Conservation (phyloP, 2,888 invertebrate genomes). For the Athalia rosae region DNA sequence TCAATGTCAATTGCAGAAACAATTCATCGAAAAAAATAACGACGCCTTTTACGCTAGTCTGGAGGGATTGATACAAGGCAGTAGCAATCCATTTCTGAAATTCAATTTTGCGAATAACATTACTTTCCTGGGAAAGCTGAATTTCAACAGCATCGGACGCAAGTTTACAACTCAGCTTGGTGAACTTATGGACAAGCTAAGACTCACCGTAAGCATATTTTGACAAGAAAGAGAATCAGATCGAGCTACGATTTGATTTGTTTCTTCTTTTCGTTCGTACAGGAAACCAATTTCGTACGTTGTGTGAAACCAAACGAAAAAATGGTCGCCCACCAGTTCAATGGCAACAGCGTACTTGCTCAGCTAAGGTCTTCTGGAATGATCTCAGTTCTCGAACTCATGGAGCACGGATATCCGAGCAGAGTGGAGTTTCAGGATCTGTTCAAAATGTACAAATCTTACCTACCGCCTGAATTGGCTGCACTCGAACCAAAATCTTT, state of each 20-base stretch:
- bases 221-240: neutral
- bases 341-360: slow-evolving; percentile 92
- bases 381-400: slow-evolving; percentile 94
- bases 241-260: neutral
- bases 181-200: slow-evolving; percentile 94
- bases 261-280: slow-evolving; percentile 48
- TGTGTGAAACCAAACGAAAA: slow-evolving; percentile 98
- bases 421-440: slow-evolving; percentile 93
- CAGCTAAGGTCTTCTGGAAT: slow-evolving; percentile 98
- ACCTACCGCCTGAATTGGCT: slow-evolving; percentile 89
- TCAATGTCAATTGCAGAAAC: slow-evolving; percentile 77
- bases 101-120: slow-evolving; percentile 82
- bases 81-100: slow-evolving; percentile 88
- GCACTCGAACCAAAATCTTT: slow-evolving; percentile 90
- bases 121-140: slow-evolving; percentile 87
- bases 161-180: slow-evolving; percentile 95
- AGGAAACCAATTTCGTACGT: slow-evolving; percentile 98
- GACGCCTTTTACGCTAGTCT: slow-evolving; percentile 97
- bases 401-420: slow-evolving; percentile 98
- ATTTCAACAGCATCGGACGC: slow-evolving; percentile 95
- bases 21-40: slow-evolving; percentile 99
- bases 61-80: slow-evolving; percentile 94
- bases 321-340: slow-evolving; percentile 92
- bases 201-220: slow-evolving; percentile 82
- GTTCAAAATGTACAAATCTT: slow-evolving; percentile 90